A percentile compares a stretch with the other conserved stretches of the same genome.
phyloP scores from a whole-genome alignment of 2,888 invertebrate genomes.

The Polyommatus icarus region DNA sequence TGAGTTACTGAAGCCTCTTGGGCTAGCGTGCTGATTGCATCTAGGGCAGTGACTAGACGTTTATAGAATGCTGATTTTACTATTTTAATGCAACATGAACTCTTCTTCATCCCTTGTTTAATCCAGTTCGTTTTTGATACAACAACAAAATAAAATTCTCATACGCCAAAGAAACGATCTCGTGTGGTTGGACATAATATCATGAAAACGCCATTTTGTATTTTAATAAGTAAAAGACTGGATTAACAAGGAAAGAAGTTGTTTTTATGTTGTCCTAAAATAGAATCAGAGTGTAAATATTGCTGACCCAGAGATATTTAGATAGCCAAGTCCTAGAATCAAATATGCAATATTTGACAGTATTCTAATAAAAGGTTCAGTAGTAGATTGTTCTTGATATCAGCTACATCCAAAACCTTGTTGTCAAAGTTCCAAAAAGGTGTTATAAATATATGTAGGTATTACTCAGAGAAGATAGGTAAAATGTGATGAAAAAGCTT shows the following conservation, averaged over 20 bases:
- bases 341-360: too few species aligned
- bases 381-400: too few species aligned
- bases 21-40: constrained; percentile 19
- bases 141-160: neutral
- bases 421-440: neutral
- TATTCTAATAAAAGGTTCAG: too few species aligned
- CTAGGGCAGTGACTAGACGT: neutral
- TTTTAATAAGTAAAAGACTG: too few species aligned
- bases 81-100: neutral
- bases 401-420: neutral
- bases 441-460: neutral
- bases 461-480: neutral
- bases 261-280: too few species aligned
- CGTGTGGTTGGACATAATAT: neutral
- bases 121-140: neutral
- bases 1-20: constrained; percentile 3
- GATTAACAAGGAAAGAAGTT: too few species aligned
- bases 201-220: neutral
- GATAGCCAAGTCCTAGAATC: too few species aligned
- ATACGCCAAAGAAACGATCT: neutral
- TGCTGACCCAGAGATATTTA: too few species aligned
- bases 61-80: neutral
- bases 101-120: neutral
- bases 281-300: too few species aligned
- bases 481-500: neutral